Evolutionary conservation across 2,888 invertebrate species (phyloP), one percentile per base, ranked within the genome.

Genomic region (Agonum fuliginosum): DNA sequence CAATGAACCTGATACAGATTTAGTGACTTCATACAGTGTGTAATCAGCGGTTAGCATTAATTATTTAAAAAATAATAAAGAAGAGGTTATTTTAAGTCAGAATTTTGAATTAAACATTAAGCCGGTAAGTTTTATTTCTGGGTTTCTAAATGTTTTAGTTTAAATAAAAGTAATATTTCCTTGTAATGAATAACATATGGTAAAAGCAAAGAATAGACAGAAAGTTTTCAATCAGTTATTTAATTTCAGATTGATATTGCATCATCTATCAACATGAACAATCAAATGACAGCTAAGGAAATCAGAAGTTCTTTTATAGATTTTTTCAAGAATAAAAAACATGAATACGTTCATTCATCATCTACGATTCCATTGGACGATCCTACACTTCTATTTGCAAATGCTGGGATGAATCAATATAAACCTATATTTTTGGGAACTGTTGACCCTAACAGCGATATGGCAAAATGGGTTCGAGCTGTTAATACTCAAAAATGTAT

Each of bases 361-460:
- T 97, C 97, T 43, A 97, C 97, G 17, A 97, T 99, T 84, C 99
- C 99, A 0, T 90, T 95, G 80, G 98, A 99, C 88, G 99, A 99
- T 88, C 99, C 99, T 20, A 99, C 99, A 0, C 89, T 99, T 78
- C 90, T 99, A 0, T 99, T 99, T 88, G 91, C 99, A 67, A 99
- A 99, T 91, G 99, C 99, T 80, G 99, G 87, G 3, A 99, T 99
- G 99, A 99, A 99, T 87, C 99, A 99, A 91, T 99, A 96, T 86
- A 99, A 99, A 86, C 98, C 99, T 0, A 96, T 99, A 81, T 99
- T 99, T 87, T 89, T 99, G 83, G 99, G 99, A 37, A 94, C 95
- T 0, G 97, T 94, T 0, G 98, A 99, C 87, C 99, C 99, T 0
- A 97, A 96, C 85, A 97, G 97, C 86, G 98, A 98, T 85, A 93